Evolutionary conservation across 53 echinoderm and acorn worm species (phyloP).

Genomic region (Glandiceps talaboti): DNA sequence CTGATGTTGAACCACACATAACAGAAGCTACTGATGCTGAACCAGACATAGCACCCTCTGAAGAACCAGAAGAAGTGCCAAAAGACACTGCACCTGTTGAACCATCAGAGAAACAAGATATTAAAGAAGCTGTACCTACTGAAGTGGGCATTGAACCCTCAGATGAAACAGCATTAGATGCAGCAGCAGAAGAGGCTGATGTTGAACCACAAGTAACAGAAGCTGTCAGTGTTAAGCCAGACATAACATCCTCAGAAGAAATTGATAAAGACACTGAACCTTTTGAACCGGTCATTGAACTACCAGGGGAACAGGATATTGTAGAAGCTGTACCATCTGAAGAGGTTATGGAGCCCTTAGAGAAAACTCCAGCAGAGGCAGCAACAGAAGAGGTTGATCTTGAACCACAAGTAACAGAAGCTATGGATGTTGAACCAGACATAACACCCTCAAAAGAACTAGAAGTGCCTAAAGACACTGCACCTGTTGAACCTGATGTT

Average conservation of each 20-base stretch:
- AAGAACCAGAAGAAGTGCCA: no score
- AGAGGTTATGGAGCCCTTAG: no score
- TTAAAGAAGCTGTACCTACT: neutral
- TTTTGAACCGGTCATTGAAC: neutral
- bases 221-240: neutral
- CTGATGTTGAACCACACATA: constrained; percentile 5
- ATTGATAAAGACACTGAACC: neutral
- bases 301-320: constrained; percentile 1
- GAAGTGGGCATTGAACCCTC: no score
- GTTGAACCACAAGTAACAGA: neutral
- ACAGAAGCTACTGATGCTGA: no score
- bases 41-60: no score
- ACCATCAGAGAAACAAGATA: neutral
- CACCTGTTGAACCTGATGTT: neutral
- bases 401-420: neutral
- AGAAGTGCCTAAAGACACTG: constrained; percentile 10
- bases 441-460: constrained; percentile 7
- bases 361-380: no score
- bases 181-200: neutral
- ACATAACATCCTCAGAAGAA: constrained; percentile 1
- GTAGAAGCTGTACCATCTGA: no score
- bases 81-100: no score
- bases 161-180: constrained; percentile 1
- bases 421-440: neutral
- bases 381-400: neutral